A percentile compares a stretch with the other conserved stretches of the same genome.
phyloP scores from a whole-genome alignment of 2,797 vertebrate genomes.

The Trachops cirrhosus region DNA sequence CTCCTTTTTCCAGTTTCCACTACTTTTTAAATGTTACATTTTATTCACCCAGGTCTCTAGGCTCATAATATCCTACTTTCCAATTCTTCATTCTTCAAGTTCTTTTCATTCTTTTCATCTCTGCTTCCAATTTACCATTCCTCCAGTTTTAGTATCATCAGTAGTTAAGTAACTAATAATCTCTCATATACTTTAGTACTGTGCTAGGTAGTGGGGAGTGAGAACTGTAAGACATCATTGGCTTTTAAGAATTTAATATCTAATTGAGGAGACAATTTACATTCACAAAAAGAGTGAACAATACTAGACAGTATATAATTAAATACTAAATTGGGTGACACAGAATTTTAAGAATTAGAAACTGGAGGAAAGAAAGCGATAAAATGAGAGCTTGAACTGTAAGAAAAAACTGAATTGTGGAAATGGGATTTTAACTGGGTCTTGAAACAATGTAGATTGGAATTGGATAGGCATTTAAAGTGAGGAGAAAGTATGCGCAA shows the following conservation, averaged over 20 bases:
- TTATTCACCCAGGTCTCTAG: background rate
- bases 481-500: background rate
- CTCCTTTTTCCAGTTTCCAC: background rate
- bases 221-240: background rate
- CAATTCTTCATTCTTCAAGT: background rate
- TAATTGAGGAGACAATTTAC: constrained; percentile 43
- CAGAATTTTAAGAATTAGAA: constrained; percentile 39
- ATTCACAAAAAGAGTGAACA: constrained; percentile 19
- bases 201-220: background rate
- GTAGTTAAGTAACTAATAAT: background rate
- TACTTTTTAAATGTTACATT: background rate
- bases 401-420: constrained; percentile 42
- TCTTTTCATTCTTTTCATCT: background rate
- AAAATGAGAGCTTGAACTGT: constrained; percentile 14
- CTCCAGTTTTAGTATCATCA: background rate
- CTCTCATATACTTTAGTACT: background rate
- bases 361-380: constrained; percentile 15
- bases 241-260: constrained; percentile 43
- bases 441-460: background rate
- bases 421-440: constrained; percentile 11
- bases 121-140: background rate
- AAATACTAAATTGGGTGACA: constrained; percentile 37
- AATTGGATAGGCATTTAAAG: background rate
- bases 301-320: constrained; percentile 48
- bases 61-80: background rate